A percentile compares a stretch with the other conserved stretches of the same genome.
These are phyloP conservation scores for Amphipoea lucens DNA, from an alignment of 2,888 invertebrate genomes.

Conservation along the genomic window DNA sequence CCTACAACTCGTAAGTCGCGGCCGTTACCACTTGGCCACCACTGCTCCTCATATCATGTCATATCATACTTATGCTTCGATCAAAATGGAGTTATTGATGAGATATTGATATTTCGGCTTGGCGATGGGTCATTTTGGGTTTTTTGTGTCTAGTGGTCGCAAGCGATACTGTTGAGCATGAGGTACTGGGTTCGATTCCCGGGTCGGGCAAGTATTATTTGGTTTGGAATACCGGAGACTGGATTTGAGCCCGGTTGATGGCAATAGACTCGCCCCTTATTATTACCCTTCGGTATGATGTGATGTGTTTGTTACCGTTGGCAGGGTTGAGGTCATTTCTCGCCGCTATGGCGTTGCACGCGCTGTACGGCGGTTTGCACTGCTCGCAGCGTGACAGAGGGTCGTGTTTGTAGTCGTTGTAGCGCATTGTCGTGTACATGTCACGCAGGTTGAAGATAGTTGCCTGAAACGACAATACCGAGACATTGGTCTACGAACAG, in stretches of 20 bases:
- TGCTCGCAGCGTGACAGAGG: slow-evolving; percentile 91
- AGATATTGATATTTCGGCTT: background rate
- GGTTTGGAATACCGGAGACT: background rate
- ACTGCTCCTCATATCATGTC: no score
- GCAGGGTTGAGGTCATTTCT: slow-evolving; percentile 93
- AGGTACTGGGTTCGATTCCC: no score
- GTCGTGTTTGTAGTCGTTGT: slow-evolving; percentile 93
- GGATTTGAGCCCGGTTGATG: background rate
- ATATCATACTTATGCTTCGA: background rate
- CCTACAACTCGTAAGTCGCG: no score
- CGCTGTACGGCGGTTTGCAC: slow-evolving; percentile 93
- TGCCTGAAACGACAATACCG: slow-evolving; percentile 75
- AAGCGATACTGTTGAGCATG: no score
- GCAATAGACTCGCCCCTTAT: background rate
- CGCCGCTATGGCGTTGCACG: slow-evolving; percentile 93
- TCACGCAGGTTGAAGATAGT: slow-evolving; percentile 89
- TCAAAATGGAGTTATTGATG: background rate
- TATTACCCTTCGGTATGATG: background rate
- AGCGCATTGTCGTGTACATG: slow-evolving; percentile 91
- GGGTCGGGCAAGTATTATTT: background rate
- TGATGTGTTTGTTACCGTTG: slow-evolving; percentile 86
- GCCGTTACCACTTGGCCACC: no score
- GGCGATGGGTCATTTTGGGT: background rate
- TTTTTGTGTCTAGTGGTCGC: background rate
- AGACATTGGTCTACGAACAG: background rate